These are phyloP conservation scores for Bagarius yarrelli DNA, from an alignment of 2,113 vertebrate genomes.

Conservation along the genomic window DNA sequence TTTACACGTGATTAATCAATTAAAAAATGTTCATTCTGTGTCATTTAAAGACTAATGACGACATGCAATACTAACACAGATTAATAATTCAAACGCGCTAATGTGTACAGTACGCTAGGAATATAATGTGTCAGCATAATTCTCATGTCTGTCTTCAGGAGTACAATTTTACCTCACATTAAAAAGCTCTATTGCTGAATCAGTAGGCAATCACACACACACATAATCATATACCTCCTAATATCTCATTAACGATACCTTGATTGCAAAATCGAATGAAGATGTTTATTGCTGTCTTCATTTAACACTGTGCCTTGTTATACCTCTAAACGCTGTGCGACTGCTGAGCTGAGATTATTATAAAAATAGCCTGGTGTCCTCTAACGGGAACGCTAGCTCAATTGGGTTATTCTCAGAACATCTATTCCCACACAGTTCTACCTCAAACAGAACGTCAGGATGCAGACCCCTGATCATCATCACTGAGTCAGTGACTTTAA, in stretches of 20 bases:
- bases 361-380: conserved; percentile 46
- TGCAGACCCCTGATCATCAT: too few relatives aligned
- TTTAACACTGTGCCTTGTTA: conserved; percentile 33
- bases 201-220: neutral
- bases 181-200: neutral
- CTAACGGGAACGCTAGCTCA: conserved; percentile 28
- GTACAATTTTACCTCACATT: neutral
- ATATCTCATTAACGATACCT: conserved; percentile 1
- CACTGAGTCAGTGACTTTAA: too few relatives aligned
- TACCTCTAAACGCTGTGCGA: conserved; percentile 26
- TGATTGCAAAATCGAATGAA: neutral
- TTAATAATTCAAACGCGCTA: neutral
- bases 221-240: neutral
- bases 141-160: neutral
- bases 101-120: neutral
- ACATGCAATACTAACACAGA: neutral
- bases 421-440: conserved; percentile 15
- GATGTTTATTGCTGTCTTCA: conserved; percentile 15
- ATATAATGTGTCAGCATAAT: neutral
- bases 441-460: conserved; percentile 19
- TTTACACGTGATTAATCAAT: too few relatives aligned
- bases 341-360: conserved; percentile 42
- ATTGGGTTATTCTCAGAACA: conserved; percentile 23
- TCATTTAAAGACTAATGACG: neutral
- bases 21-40: too few relatives aligned